Base-by-base conservation (phyloP, 2,797 vertebrate genomes). In the Myotis vivesi region DNA sequence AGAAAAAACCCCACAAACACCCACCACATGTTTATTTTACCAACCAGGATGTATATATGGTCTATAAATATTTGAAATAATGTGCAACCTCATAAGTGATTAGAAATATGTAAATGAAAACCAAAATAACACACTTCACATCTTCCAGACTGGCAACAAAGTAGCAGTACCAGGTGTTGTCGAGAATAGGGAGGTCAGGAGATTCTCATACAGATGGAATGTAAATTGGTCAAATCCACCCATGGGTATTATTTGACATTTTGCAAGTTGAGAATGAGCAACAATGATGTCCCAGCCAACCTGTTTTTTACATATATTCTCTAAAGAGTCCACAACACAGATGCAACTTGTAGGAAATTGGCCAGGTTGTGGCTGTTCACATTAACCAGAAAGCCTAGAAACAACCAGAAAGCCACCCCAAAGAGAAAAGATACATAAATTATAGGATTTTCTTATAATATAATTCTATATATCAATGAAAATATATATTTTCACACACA, bases 401-500 rank as follows among this genome's bases (percentile, higher is more conserved):
- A 80, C 66, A 89, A 71, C 28, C 30, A 92, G 77, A 94, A 94
- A 95, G 64, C 76, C 57, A 94, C 36, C 17, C 81, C 5, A 51
- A 46, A 91, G 68, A 83, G 75, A 95, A 87, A 10, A 46, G 20
- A 57, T 91, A 51, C 83, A 87, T 81, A 94, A 85, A 88, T 71
- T 28, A 36, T 6, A 66, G 57, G 81, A 69, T 82, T 62, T 92
- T 72, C 87, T 79, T 85, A 81, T 41, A 87, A 76, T n/a, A 83
- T 84, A 69, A 89, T 82, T 89, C 64, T 86, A 53, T 46, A 92
- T 53, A 80, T 88, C 73, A 88, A 4, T 83, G 93, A 94, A 92
- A 82, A 96, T 66, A 72, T 83, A 36, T 46, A 80, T 75, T 83
- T 87, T 72, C 57, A 72, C 80, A 30, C 55, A 38, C 69, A 76